Evolutionary conservation across 2,797 vertebrate species (phyloP).

Genomic region (Pseudochirops cupreus): DNA sequence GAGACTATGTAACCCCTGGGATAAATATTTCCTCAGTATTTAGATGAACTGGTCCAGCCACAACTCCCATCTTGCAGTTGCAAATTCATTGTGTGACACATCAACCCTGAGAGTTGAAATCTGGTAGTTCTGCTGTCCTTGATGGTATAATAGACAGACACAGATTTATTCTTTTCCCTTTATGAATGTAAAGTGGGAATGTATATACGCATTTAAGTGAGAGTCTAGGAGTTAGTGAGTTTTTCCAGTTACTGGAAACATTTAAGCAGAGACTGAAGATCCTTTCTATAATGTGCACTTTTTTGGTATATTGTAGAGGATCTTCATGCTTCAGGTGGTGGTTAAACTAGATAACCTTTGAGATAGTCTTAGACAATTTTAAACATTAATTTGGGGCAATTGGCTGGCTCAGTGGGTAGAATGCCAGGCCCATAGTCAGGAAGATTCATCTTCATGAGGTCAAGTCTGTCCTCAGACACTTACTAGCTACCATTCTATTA

Average conservation of each 20-base stretch:
- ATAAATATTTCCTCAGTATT: neutral
- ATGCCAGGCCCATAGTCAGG: too few species aligned
- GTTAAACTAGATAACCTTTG: neutral
- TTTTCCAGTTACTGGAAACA: neutral
- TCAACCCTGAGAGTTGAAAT: neutral
- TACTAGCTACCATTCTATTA: too few species aligned
- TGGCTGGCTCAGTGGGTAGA: too few species aligned
- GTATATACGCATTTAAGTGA: neutral
- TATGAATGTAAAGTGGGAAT: neutral
- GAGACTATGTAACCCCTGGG: neutral
- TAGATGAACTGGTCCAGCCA: neutral
- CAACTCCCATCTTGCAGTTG: neutral
- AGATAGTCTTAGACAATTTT: neutral
- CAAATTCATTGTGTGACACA: neutral
- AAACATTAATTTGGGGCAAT: too few species aligned
- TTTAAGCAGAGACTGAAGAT: neutral
- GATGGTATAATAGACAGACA: neutral
- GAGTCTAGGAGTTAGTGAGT: neutral
- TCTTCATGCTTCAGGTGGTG: neutral
- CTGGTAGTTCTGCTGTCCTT: neutral
- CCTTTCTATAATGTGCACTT: neutral
- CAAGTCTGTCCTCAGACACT: too few species aligned
- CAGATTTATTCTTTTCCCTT: neutral
- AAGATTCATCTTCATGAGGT: too few species aligned
- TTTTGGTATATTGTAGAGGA: too few species aligned